These are phyloP conservation scores for Catamblyrhynchus diadema DNA, from an alignment of 2,797 vertebrate species.

Conservation along the genomic window DNA sequence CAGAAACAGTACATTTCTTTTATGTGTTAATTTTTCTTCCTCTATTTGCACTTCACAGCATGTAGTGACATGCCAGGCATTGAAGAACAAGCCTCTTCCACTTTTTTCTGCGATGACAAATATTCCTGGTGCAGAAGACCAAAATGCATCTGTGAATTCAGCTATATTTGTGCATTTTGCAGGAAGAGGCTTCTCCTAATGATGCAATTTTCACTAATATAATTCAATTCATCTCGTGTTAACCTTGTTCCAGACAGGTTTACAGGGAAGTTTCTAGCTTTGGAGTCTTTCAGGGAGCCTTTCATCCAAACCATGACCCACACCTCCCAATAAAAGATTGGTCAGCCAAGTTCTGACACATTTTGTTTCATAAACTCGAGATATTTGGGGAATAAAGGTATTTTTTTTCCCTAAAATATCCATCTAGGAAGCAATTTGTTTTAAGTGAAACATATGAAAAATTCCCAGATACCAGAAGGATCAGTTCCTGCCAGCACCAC, in stretches of 20 bases:
- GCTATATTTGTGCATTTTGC: slow-evolving; percentile 24
- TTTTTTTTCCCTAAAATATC: background rate
- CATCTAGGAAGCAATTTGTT: background rate
- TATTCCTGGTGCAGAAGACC: slow-evolving; percentile 15
- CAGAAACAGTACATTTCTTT: slow-evolving; percentile 59
- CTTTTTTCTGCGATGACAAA: slow-evolving; percentile 44
- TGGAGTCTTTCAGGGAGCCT: background rate
- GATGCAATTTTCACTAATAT: slow-evolving; percentile 20
- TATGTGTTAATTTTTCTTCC: slow-evolving; percentile 65
- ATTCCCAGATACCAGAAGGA: background rate
- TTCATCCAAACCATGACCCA: background rate
- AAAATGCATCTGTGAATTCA: slow-evolving; percentile 37
- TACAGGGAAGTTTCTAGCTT: background rate
- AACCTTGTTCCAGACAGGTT: background rate
- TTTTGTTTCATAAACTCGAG: background rate
- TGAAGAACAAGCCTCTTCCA: slow-evolving; percentile 32
- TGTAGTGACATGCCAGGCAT: slow-evolving; percentile 21
- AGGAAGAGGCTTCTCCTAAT: slow-evolving; percentile 9
- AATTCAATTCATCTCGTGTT: background rate
- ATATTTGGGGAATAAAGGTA: background rate
- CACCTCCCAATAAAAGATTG: background rate
- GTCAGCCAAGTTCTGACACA: background rate
- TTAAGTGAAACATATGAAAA: background rate
- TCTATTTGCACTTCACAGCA: slow-evolving; percentile 62
- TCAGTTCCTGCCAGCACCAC: background rate